Evolutionary conservation across 2,888 invertebrate species (phyloP), one percentile per base, ranked within the genome.

Genomic region (Leptopilina syphax): DNA sequence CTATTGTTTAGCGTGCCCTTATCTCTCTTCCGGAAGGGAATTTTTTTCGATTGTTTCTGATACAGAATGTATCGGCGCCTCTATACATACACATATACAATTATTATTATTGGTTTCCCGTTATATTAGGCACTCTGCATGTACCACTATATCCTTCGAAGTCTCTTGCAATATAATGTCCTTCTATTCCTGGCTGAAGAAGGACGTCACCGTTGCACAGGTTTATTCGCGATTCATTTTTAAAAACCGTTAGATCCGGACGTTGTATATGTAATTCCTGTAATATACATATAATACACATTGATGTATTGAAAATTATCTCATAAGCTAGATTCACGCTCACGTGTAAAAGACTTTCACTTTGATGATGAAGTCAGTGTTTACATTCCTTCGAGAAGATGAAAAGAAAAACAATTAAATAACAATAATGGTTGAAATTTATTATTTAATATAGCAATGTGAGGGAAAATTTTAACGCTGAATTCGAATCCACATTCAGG

Each of bases 161-260:
- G 73, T 41, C 57, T 57, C 27, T 44, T 44, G 57, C 34, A 73
- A 57, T 70, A 34, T 73, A 57, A 73, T n/a, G 73, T 73, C 73
- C 73, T 73, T 73, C 73, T 27, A 73, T 60, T 9, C 57, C 57
- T 34, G 34, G 0, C 9, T 10, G 34, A 13, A 41, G 57, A 57
- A 73, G 70, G 27, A 73, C 73, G 73, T 73, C 57, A 73, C 54
- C 34, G n/a, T 27, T 34, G n/a, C 54, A 50, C 1, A 12, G 12
- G 50, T 50, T 50, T 50, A n/a, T 73, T 73, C 54, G 34, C 54
- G 34, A 73, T 73, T 57, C 13, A 73, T 73, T 57, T 50, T 73
- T 13, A 44, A 44, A 44, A 73, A 73, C 73, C 73, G 73, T 73
- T 73, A 73, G 73, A 57, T 73, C 73, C 57, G 73, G 73, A 73